These are phyloP conservation scores for Semicossyphus pulcher DNA, from an alignment of 2,113 vertebrate genomes.

Conservation along the genomic window DNA sequence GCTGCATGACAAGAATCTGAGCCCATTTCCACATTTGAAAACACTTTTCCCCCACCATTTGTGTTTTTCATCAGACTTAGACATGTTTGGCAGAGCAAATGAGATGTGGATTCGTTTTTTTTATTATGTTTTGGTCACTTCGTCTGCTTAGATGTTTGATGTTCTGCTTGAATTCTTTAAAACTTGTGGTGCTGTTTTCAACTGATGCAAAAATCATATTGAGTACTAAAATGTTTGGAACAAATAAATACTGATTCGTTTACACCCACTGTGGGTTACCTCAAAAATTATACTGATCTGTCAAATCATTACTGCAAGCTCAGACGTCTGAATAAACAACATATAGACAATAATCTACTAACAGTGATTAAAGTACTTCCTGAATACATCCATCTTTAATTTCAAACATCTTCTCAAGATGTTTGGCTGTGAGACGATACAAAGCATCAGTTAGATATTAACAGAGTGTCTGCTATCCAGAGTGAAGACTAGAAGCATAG, in stretches of 20 bases:
- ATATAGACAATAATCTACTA: not conserved
- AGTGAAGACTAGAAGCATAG: no score
- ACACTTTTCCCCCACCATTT: conserved; percentile 12
- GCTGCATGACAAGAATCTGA: conserved; percentile 4
- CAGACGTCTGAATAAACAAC: conserved; percentile 10
- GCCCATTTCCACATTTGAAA: conserved; percentile 25
- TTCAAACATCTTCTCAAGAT: not conserved
- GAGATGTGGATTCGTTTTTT: conserved; percentile 35
- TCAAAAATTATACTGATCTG: conserved; percentile 11
- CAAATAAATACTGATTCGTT: conserved; percentile 42
- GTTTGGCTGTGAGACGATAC: no score
- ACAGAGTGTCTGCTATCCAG: no score
- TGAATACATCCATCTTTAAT: not conserved
- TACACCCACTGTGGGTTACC: conserved; percentile 26
- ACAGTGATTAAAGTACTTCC: not conserved
- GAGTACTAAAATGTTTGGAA: conserved; percentile 23
- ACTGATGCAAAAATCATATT: conserved; percentile 5
- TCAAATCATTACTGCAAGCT: conserved; percentile 9
- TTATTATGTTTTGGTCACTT: conserved; percentile 42
- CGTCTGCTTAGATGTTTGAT: conserved; percentile 17
- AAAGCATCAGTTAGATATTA: no score
- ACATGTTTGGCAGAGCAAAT: conserved; percentile 7
- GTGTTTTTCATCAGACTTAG: conserved; percentile 1
- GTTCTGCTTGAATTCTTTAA: conserved; percentile 29
- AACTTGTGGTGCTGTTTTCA: conserved; percentile 20